A percentile compares a stretch with the other conserved stretches of the same genome.
These are phyloP conservation scores for Poeciliopsis turneri DNA, from an alignment of 2,797 vertebrate species.

Conservation along the genomic window DNA sequence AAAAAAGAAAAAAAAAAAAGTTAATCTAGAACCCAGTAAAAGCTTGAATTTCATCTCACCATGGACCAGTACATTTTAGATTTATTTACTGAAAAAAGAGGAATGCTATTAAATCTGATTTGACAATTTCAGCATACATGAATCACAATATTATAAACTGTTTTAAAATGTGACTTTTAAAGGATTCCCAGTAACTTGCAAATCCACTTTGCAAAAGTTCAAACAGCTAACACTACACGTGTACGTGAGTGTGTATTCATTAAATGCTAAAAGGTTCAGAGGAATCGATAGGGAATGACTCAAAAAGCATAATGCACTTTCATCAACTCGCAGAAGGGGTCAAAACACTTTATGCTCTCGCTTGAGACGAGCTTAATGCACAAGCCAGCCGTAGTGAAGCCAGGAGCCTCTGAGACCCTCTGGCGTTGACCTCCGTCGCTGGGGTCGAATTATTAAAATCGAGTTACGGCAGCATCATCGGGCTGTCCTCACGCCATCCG, in stretches of 20 bases:
- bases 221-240: no score
- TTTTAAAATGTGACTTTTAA: neutral
- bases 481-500: slow-evolving; percentile 19
- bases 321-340: slow-evolving; percentile 1
- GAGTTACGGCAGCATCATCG: slow-evolving; percentile 45
- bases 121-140: neutral
- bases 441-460: slow-evolving; percentile 32
- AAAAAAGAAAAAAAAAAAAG: neutral
- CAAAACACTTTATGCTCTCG: slow-evolving; percentile 4
- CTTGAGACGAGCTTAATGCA: slow-evolving; percentile 14
- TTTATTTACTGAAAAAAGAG: neutral
- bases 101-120: neutral
- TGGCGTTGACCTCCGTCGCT: neutral
- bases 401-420: neutral
- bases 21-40: neutral
- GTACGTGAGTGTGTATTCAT: neutral
- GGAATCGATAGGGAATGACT: neutral
- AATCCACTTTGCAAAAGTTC: neutral
- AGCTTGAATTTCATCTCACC: neutral
- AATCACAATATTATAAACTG: neutral
- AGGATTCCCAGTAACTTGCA: no score
- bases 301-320: slow-evolving; percentile 22
- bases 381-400: neutral
- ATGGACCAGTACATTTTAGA: neutral
- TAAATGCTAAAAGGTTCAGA: neutral